Evolutionary conservation across 2,888 invertebrate species (phyloP).

Genomic region (Cenopis cana): DNA sequence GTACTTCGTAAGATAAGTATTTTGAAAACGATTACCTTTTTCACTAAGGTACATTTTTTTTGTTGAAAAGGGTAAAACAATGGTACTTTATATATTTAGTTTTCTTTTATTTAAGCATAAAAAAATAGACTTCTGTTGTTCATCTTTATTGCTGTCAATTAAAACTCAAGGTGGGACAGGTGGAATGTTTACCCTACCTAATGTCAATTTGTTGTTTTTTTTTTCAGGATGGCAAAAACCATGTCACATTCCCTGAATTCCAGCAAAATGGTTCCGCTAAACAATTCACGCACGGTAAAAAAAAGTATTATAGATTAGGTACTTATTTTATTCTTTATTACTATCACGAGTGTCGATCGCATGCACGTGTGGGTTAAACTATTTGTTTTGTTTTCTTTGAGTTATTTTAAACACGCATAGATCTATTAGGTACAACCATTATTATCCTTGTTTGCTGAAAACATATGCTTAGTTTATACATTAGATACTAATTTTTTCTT

Average conservation of each 20-base stretch:
- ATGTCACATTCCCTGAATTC: constrained; percentile 95
- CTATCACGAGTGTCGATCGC: constrained; percentile 82
- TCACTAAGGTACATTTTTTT: too few relatives aligned
- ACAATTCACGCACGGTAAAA: constrained; percentile 94
- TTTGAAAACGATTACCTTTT: too few relatives aligned
- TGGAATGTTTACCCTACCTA: too few relatives aligned
- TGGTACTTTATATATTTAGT: too few relatives aligned
- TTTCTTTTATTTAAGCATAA: too few relatives aligned
- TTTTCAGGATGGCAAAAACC: constrained; percentile 93
- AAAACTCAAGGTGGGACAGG: too few relatives aligned
- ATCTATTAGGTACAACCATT: constrained; percentile 25
- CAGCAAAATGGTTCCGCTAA: constrained; percentile 95
- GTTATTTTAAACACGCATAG: constrained; percentile 52
- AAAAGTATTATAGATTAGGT: constrained; percentile 89
- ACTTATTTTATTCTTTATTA: constrained; percentile 82
- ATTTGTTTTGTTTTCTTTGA: constrained; percentile 60
- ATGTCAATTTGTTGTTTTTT: constrained; percentile 25
- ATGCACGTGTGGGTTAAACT: constrained; percentile 82
- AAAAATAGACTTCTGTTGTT: too few relatives aligned
- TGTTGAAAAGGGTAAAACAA: too few relatives aligned
- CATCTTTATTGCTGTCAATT: too few relatives aligned
- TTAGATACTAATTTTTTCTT: constrained; percentile 7
- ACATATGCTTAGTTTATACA: constrained; percentile 41
- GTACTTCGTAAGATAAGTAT: too few relatives aligned
- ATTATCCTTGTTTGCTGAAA: constrained; percentile 41